phyloP scores from a whole-genome alignment of 2,797 vertebrate species.

The Gallinago stenura region DNA sequence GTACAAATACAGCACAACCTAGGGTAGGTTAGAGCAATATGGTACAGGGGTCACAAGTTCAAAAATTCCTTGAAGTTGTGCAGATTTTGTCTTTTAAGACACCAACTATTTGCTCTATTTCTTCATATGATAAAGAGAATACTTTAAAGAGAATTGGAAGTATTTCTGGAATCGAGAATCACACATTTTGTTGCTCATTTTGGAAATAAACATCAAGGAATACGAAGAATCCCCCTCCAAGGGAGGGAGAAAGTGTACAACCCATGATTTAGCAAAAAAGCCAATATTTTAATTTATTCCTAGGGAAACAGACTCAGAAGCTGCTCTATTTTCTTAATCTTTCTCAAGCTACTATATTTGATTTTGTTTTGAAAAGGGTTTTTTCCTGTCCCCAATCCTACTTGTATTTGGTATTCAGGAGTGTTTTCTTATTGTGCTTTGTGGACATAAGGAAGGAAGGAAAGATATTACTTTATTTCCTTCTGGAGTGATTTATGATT shows the following conservation, averaged over 20 bases:
- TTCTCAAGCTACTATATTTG: neutral
- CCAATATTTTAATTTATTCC: neutral
- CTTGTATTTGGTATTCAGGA: neutral
- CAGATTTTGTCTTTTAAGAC: neutral
- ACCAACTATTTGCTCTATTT: neutral
- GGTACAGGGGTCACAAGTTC: accelerated
- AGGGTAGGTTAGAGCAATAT: neutral
- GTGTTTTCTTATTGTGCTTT: neutral
- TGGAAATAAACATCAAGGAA: neutral
- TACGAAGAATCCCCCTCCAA: neutral
- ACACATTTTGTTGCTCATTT: neutral
- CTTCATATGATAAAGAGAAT: neutral
- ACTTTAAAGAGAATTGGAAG: neutral
- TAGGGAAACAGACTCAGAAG: neutral
- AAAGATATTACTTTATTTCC: neutral
- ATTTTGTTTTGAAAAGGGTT: neutral
- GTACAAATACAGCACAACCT: neutral
- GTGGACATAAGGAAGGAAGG: neutral
- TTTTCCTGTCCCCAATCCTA: neutral
- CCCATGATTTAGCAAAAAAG: neutral
- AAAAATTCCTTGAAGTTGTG: neutral
- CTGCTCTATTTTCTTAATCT: no score
- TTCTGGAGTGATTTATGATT: neutral
- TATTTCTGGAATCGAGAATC: neutral
- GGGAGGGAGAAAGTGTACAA: neutral